Conservation (phyloP, 92 coral and sea anemone species). For the Zoanthus sociatus region DNA sequence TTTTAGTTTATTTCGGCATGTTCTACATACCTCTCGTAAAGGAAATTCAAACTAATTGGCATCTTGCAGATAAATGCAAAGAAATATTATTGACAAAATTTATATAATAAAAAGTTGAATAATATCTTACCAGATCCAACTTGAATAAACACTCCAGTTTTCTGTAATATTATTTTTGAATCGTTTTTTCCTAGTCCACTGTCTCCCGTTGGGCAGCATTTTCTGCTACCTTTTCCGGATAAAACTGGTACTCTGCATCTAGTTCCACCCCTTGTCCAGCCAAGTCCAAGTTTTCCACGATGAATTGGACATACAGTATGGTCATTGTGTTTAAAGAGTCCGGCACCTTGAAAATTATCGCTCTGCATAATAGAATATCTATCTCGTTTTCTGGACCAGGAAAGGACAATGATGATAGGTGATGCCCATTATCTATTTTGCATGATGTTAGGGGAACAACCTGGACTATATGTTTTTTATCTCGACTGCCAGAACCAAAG, state of each 20-base stretch:
- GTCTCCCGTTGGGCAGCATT: constrained; percentile 68
- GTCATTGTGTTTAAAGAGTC: constrained; percentile 33
- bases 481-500: constrained; percentile 28
- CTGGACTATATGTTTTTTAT: neutral
- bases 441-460: constrained; percentile 51
- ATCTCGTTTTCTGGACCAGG: constrained; percentile 71
- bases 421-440: constrained; percentile 52
- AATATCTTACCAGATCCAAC: constrained; percentile 69
- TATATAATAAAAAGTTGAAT: neutral
- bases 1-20: constrained; percentile 39
- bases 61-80: constrained; percentile 32
- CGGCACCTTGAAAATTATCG: constrained; percentile 48
- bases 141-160: constrained; percentile 65
- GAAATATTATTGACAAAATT: neutral
- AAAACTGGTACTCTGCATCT: constrained; percentile 70
- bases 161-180: constrained; percentile 40
- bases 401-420: constrained; percentile 45
- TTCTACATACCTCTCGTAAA: constrained; percentile 41
- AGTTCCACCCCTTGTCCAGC: constrained; percentile 77
- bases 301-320: constrained; percentile 77
- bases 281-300: constrained; percentile 67
- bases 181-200: constrained; percentile 50
- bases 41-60: constrained; percentile 20
- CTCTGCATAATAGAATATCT: constrained; percentile 70
- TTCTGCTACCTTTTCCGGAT: constrained; percentile 49